phyloP scores from a whole-genome alignment of 2,888 invertebrate species.

The Parnassius glacialis region DNA sequence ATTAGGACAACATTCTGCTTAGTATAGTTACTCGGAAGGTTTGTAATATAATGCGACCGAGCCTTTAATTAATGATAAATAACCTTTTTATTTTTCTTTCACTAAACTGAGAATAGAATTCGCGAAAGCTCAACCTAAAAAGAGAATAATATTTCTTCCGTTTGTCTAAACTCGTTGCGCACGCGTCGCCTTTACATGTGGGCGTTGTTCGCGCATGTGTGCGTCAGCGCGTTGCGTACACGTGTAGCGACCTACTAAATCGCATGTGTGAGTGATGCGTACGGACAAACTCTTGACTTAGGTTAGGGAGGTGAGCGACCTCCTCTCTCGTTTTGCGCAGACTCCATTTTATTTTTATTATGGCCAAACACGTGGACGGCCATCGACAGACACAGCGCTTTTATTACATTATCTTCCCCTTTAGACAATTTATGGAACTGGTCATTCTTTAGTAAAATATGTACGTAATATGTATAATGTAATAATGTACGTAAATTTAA shows the following conservation, averaged over 20 bases:
- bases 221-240: slow-evolving; percentile 46
- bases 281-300: slow-evolving; percentile 75
- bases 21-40: slow-evolving; percentile 8
- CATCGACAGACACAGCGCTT: slow-evolving; percentile 54
- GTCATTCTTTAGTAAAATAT: background rate
- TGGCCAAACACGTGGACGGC: slow-evolving; percentile 70
- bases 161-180: slow-evolving; percentile 79
- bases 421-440: slow-evolving; percentile 33
- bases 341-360: slow-evolving; percentile 79
- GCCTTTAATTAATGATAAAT: background rate
- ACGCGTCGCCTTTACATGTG: slow-evolving; percentile 62
- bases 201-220: slow-evolving; percentile 42
- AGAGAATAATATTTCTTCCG: slow-evolving; percentile 79
- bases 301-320: slow-evolving; percentile 81
- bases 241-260: slow-evolving; percentile 52
- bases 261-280: slow-evolving; percentile 60
- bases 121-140: slow-evolving; percentile 68
- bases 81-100: slow-evolving; percentile 30
- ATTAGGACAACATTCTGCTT: slow-evolving; percentile 30
- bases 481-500: too few species aligned
- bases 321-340: slow-evolving; percentile 72
- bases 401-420: slow-evolving; percentile 69
- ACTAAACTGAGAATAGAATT: slow-evolving; percentile 44
- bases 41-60: background rate
- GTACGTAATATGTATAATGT: too few species aligned